Evolutionary conservation across 2,113 vertebrate genomes (phyloP).

Genomic region (Oncorhynchus masou): DNA sequence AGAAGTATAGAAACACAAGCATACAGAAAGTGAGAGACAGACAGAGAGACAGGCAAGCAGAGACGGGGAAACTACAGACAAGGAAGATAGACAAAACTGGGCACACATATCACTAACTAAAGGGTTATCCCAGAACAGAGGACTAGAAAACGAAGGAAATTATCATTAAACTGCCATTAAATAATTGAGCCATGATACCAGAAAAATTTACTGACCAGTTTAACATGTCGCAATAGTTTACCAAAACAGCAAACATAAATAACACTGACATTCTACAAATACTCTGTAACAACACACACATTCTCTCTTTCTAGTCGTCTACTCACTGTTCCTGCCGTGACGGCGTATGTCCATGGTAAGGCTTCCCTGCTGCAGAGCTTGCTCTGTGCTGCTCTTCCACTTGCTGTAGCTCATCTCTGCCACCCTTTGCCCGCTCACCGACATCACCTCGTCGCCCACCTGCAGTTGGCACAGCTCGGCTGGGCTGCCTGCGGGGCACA

Average conservation of each 20-base stretch:
- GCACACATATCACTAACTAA: slow-evolving; percentile 9
- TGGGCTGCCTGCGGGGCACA: slow-evolving; percentile 77
- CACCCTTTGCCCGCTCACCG: slow-evolving; percentile 80
- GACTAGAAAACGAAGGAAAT: slow-evolving; percentile 3
- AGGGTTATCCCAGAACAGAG: neutral
- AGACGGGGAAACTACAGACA: neutral
- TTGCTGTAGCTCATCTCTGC: slow-evolving; percentile 80
- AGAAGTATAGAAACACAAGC: neutral
- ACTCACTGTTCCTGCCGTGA: slow-evolving; percentile 87
- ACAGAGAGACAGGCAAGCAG: no score
- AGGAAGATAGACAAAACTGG: neutral
- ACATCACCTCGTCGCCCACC: slow-evolving; percentile 85
- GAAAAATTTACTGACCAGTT: slow-evolving; percentile 64
- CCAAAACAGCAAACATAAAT: slow-evolving; percentile 33
- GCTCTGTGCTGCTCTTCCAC: slow-evolving; percentile 81
- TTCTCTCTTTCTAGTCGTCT: neutral
- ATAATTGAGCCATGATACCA: slow-evolving; percentile 62
- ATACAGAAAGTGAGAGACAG: neutral
- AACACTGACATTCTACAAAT: slow-evolving; percentile 47
- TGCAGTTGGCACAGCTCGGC: slow-evolving; percentile 86
- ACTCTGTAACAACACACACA: neutral
- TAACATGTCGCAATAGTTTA: slow-evolving; percentile 64
- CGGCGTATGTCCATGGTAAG: slow-evolving; percentile 89
- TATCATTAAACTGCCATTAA: slow-evolving; percentile 45
- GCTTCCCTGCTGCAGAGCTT: slow-evolving; percentile 82